phyloP scores from a whole-genome alignment of 2,113 vertebrate species.

The Hypomesus transpacificus region DNA sequence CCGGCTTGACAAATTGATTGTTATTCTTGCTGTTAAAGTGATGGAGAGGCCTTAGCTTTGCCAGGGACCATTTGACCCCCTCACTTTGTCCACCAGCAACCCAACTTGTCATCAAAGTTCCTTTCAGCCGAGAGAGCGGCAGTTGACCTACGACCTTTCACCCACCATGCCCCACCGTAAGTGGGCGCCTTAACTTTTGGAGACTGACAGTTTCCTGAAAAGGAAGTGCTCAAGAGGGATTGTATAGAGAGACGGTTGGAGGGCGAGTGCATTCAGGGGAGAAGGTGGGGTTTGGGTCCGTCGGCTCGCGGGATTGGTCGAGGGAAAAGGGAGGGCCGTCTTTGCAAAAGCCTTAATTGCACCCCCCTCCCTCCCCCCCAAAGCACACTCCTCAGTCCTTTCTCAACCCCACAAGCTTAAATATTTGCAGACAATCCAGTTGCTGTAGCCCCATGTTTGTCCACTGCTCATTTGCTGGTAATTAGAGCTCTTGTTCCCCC shows the following conservation, averaged over 20 bases:
- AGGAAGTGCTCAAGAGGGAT: constrained; percentile 37
- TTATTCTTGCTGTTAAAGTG: constrained; percentile 62
- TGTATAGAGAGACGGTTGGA: constrained; percentile 22
- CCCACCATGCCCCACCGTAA: constrained; percentile 58
- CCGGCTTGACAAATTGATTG: constrained; percentile 54
- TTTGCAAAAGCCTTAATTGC: constrained; percentile 51
- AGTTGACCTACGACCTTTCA: constrained; percentile 71
- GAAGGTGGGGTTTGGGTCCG: constrained; percentile 6
- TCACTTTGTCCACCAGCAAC: constrained; percentile 50
- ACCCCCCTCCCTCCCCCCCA: constrained; percentile 5
- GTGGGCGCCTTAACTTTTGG: constrained; percentile 59
- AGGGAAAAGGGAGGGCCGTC: constrained; percentile 24
- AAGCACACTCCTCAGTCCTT: constrained; percentile 44
- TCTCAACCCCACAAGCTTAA: constrained; percentile 47
- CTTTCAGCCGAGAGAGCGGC: constrained; percentile 61
- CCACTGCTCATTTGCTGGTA: constrained; percentile 53
- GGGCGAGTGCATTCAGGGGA: constrained; percentile 24
- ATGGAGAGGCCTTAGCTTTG: constrained; percentile 46
- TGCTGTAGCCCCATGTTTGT: constrained; percentile 43
- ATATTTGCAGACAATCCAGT: constrained; percentile 65
- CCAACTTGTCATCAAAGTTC: constrained; percentile 68
- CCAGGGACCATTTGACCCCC: constrained; percentile 58
- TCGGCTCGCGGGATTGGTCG: not conserved
- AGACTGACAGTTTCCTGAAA: constrained; percentile 61
- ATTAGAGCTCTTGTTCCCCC: constrained; percentile 51